Evolutionary conservation across 2,113 vertebrate species (phyloP).

Genomic region (Paramormyrops kingsleyae): DNA sequence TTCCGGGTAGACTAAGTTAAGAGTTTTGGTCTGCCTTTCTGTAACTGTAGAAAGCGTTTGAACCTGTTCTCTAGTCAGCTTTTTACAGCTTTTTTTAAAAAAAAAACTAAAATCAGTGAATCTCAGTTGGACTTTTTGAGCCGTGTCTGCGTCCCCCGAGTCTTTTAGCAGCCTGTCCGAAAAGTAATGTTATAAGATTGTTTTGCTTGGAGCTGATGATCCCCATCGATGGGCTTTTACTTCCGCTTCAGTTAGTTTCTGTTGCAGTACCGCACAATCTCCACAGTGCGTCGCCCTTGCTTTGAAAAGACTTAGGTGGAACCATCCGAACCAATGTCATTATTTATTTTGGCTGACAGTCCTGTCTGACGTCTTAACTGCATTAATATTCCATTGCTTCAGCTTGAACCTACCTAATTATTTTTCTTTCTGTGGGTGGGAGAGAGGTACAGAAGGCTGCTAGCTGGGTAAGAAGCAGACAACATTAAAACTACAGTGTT

Average conservation of each 20-base stretch:
- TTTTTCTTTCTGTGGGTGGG: not conserved
- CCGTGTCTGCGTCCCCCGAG: not conserved
- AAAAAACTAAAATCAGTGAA: not conserved
- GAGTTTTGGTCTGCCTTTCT: not conserved
- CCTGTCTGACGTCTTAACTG: not conserved
- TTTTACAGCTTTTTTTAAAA: not conserved
- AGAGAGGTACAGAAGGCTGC: not conserved
- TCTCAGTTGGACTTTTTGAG: not conserved
- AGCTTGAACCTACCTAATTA: not conserved
- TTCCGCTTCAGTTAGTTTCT: not conserved
- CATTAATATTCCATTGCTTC: not conserved
- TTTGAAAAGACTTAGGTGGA: conserved; percentile 15
- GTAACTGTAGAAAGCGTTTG: not conserved
- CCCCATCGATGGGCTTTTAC: not conserved
- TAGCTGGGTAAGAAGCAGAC: not conserved
- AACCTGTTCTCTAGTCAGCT: not conserved
- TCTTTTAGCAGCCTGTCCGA: not conserved
- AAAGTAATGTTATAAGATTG: not conserved
- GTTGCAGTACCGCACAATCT: conserved; percentile 16
- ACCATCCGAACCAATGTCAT: not conserved
- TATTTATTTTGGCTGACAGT: not conserved
- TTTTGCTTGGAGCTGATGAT: not conserved
- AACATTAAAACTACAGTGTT: not conserved
- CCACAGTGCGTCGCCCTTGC: conserved; percentile 38
- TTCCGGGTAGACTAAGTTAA: not conserved